These are phyloP conservation scores for Phragmatobia fuliginosa DNA, from an alignment of 2,888 invertebrate species.

Conservation along the genomic window DNA sequence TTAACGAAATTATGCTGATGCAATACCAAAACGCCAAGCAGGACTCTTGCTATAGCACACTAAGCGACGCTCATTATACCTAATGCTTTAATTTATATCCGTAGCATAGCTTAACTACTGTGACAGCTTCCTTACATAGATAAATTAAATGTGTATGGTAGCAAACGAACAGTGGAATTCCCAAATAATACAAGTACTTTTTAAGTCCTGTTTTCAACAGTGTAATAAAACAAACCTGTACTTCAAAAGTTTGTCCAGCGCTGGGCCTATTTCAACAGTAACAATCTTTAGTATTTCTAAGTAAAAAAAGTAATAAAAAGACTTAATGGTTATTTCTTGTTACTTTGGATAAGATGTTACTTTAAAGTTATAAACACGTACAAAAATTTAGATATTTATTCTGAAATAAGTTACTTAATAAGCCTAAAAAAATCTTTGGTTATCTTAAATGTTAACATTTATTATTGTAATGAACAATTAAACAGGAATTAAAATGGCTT, in stretches of 20 bases:
- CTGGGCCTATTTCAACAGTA: constrained; percentile 15
- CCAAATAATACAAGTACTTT: constrained; percentile 55
- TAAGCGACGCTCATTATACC: no score
- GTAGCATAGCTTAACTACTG: constrained; percentile 21
- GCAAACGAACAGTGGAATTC: constrained; percentile 55
- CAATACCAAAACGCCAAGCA: no score
- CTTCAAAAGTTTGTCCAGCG: constrained; percentile 22
- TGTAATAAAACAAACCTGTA: constrained; percentile 34
- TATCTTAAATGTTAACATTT: not conserved
- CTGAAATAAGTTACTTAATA: not conserved
- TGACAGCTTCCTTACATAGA: constrained; percentile 39
- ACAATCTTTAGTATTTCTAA: constrained; percentile 12
- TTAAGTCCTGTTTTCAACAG: constrained; percentile 27
- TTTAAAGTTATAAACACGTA: not conserved
- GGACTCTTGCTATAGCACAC: no score
- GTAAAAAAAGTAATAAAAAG: constrained; percentile 12
- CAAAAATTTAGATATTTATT: no score
- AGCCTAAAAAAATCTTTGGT: not conserved
- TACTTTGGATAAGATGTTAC: not conserved
- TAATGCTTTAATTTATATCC: constrained; percentile 6
- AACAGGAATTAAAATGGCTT: not conserved
- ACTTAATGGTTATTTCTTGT: not conserved
- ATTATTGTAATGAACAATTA: not conserved
- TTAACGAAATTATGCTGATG: no score
- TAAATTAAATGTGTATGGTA: constrained; percentile 52